Evolutionary conservation across 2,888 invertebrate species (phyloP).

Genomic region (Hymenopus coronatus): DNA sequence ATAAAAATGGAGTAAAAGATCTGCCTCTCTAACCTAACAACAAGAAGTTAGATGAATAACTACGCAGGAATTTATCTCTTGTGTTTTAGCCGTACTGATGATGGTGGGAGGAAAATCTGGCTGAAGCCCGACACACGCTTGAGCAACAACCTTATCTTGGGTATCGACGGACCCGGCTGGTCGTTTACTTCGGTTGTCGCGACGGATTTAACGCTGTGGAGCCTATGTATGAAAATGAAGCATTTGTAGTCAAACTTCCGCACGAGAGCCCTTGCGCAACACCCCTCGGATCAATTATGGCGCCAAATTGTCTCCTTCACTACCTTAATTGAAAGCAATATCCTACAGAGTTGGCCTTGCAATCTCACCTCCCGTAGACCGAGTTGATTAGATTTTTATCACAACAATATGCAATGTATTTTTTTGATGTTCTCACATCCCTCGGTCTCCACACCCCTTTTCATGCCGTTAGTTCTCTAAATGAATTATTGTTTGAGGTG

Average conservation of each 20-base stretch:
- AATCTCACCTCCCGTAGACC: background rate
- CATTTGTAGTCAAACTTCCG: constrained; percentile 8
- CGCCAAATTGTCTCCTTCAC: constrained; percentile 1
- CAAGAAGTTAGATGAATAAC: too few species aligned
- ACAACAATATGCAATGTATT: background rate
- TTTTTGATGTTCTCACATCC: background rate
- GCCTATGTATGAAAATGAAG: background rate
- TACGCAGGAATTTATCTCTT: too few species aligned
- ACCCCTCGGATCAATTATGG: background rate
- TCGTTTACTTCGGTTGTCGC: background rate
- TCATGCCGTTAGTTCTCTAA: background rate
- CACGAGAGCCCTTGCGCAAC: background rate
- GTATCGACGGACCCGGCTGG: background rate
- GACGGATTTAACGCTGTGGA: background rate
- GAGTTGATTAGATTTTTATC: constrained; percentile 3
- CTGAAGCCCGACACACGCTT: too few species aligned
- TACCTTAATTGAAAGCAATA: constrained; percentile 10
- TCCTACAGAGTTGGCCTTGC: background rate
- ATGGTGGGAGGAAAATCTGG: too few species aligned
- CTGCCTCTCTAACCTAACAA: too few species aligned
- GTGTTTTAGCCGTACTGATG: too few species aligned
- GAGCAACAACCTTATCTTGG: background rate
- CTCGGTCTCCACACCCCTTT: background rate
- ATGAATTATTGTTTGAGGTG: background rate
- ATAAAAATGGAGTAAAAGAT: too few species aligned